These are phyloP conservation scores for Drosophila malerkotliana DNA, from an alignment of 1,140 invertebrate genomes.

Conservation along the genomic window DNA sequence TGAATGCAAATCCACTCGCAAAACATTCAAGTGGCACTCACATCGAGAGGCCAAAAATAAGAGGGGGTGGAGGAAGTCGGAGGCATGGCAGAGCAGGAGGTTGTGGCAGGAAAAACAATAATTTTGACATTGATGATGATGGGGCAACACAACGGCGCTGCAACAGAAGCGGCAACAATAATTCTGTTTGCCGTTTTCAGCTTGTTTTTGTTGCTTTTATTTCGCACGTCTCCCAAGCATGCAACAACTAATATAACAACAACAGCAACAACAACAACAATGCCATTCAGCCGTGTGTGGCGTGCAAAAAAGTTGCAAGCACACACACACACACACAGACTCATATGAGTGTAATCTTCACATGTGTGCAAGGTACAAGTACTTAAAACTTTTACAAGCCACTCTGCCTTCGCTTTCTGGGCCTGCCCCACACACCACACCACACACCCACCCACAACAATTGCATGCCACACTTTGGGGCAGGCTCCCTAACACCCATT, in stretches of 20 bases:
- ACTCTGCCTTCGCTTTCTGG: constrained; percentile 32
- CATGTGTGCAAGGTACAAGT: constrained; percentile 53
- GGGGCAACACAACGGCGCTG: constrained; percentile 34
- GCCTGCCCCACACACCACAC: constrained; percentile 2
- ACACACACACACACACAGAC: constrained; percentile 24
- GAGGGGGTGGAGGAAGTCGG: not conserved
- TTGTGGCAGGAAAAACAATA: constrained; percentile 68
- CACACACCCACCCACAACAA: constrained; percentile 49
- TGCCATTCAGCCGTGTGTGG: constrained; percentile 49
- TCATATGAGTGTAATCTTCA: constrained; percentile 28
- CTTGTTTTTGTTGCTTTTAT: constrained; percentile 46
- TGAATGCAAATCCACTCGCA: constrained; percentile 54
- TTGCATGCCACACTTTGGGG: constrained; percentile 67
- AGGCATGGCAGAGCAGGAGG: not conserved
- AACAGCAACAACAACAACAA: constrained; percentile 25
- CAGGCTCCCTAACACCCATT: constrained; percentile 49
- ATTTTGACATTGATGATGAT: constrained; percentile 80
- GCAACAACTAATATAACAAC: constrained; percentile 44
- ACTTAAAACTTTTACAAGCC: constrained; percentile 81
- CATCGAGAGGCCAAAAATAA: constrained; percentile 7
- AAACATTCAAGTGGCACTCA: constrained; percentile 60
- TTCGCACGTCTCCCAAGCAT: constrained; percentile 63
- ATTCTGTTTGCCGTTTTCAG: constrained; percentile 43
- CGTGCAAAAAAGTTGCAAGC: constrained; percentile 79
- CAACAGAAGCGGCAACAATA: constrained; percentile 51